Conservation (phyloP, 2,797 vertebrate genomes). For the Sebastes goodei region DNA sequence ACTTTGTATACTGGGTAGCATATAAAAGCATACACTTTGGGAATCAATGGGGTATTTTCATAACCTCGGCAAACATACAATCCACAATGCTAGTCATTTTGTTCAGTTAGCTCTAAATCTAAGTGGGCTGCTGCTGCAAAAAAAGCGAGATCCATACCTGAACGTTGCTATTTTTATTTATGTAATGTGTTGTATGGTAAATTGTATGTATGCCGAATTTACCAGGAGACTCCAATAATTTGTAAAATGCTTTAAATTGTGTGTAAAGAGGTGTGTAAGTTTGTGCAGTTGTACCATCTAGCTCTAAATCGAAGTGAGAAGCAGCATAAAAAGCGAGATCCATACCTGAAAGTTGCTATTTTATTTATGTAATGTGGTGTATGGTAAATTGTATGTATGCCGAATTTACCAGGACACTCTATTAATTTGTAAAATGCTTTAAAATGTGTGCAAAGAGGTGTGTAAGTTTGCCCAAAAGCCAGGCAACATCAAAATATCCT, state of each 20-base stretch:
- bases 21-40: rapidly evolving
- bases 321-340: neutral
- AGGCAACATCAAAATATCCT: too few species aligned
- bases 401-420: neutral
- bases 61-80: neutral
- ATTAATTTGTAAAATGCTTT: rapidly evolving
- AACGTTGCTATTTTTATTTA: neutral
- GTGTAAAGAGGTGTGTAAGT: rapidly evolving
- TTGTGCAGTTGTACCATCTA: too few species aligned
- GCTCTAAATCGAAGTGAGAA: neutral
- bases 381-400: neutral
- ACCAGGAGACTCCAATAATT: rapidly evolving
- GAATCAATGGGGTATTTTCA: neutral
- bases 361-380: neutral
- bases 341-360: neutral
- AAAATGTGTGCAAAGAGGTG: rapidly evolving
- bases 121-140: neutral
- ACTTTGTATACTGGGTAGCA: neutral
- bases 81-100: neutral
- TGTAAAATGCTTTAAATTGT: rapidly evolving
- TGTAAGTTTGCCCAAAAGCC: too few species aligned
- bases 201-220: conserved; percentile 15
- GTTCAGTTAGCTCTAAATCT: neutral
- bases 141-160: neutral
- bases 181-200: neutral